A percentile compares a stretch with the other conserved stretches of the same genome.
Evolutionary conservation across 1,140 invertebrate genomes (phyloP).

Genomic region (Chlorops oryzae): DNA sequence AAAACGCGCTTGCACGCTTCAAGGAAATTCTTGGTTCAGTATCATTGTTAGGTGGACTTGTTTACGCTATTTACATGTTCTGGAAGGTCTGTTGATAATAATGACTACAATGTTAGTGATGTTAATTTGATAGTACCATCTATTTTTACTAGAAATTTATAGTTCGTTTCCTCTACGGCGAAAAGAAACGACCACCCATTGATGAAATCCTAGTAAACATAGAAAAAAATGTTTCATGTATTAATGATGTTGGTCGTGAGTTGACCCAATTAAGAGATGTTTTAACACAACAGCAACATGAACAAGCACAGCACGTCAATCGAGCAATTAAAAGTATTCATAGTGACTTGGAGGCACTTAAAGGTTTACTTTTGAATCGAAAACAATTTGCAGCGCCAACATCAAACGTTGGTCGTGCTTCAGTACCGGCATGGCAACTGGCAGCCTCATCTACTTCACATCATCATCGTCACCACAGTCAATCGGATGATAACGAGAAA

Average conservation of each 20-base stretch:
- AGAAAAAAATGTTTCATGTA: constrained; percentile 58
- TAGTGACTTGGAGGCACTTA: constrained; percentile 67
- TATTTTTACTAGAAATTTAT: constrained; percentile 56
- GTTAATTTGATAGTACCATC: background rate
- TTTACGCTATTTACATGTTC: constrained; percentile 65
- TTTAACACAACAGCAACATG: constrained; percentile 42
- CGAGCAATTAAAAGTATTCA: constrained; percentile 64
- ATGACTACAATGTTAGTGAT: too few relatives aligned
- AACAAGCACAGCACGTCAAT: constrained; percentile 54
- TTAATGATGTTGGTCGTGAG: constrained; percentile 56
- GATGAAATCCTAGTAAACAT: constrained; percentile 61
- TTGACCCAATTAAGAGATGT: constrained; percentile 50
- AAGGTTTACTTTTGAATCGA: constrained; percentile 67
- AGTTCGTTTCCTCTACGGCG: constrained; percentile 58
- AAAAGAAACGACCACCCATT: constrained; percentile 55
- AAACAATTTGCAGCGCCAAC: constrained; percentile 64
- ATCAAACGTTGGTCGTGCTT: constrained; percentile 56
- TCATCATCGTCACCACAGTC: constrained; percentile 28
- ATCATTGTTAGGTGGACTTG: constrained; percentile 61
- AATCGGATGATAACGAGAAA: constrained; percentile 45
- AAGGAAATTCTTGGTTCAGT: constrained; percentile 63
- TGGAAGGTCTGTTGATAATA: constrained; percentile 60
- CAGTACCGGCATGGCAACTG: constrained; percentile 71
- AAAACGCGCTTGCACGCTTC: constrained; percentile 50
- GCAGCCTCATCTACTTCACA: constrained; percentile 47